Evolutionary conservation across 2,888 invertebrate species (phyloP).

Genomic region (Platycheirus albimanus): DNA sequence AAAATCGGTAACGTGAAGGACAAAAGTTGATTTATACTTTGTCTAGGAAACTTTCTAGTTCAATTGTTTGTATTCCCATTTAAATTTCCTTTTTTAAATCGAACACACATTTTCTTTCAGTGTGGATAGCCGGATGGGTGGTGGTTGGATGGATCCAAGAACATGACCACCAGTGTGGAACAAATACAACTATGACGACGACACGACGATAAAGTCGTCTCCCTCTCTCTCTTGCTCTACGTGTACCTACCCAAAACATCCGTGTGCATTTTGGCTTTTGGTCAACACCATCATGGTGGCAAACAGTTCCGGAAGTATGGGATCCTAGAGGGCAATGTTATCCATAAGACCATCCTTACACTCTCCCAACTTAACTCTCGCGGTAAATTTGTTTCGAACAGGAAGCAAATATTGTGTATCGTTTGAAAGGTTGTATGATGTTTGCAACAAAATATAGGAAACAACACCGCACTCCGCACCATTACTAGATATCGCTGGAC

Average conservation of each 20-base stretch:
- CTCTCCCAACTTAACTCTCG: background rate
- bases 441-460: slow-evolving; percentile 42
- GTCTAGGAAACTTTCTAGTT: no score
- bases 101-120: no score
- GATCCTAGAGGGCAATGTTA: background rate
- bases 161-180: slow-evolving; percentile 30
- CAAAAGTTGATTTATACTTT: no score
- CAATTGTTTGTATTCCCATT: no score
- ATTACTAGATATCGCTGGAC: slow-evolving; percentile 9
- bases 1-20: no score
- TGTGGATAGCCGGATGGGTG: background rate
- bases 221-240: background rate
- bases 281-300: slow-evolving; percentile 52
- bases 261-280: slow-evolving; percentile 70
- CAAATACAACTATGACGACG: slow-evolving; percentile 13
- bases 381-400: slow-evolving; percentile 46
- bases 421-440: slow-evolving; percentile 26
- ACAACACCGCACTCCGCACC: background rate
- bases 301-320: slow-evolving; percentile 32
- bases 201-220: background rate
- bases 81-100: no score
- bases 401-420: slow-evolving; percentile 60
- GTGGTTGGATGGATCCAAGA: background rate
- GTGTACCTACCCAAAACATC: no score
- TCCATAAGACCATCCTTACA: slow-evolving; percentile 1